These are phyloP conservation scores for Microcebus murinus DNA, from an alignment of 2,113 vertebrate genomes.

Conservation along the genomic window DNA sequence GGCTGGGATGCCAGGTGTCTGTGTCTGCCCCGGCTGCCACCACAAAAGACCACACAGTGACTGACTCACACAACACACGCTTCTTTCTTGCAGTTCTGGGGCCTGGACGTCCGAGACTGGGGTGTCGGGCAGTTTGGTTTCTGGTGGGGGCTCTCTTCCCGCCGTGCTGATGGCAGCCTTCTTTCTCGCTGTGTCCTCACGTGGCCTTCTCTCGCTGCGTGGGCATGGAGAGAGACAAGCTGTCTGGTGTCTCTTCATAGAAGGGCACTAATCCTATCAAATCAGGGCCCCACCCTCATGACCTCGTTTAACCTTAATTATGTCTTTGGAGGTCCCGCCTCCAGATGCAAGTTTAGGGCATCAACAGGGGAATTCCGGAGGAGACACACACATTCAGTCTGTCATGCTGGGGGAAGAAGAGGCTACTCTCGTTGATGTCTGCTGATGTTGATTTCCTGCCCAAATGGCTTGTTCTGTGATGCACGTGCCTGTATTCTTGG, in stretches of 20 bases:
- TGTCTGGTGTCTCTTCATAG: background rate
- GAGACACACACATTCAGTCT: fast-evolving
- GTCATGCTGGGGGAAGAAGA: fast-evolving
- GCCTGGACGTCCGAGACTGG: background rate
- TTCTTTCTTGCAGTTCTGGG: background rate
- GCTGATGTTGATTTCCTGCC: fast-evolving
- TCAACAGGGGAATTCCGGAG: fast-evolving
- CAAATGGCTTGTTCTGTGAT: background rate
- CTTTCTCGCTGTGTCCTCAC: background rate
- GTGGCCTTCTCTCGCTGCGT: background rate
- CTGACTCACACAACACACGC: background rate
- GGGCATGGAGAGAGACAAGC: background rate
- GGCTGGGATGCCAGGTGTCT: fast-evolving
- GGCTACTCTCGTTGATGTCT: fast-evolving
- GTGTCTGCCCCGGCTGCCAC: fast-evolving
- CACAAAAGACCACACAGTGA: fast-evolving
- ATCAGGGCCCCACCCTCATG: fast-evolving
- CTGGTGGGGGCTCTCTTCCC: background rate
- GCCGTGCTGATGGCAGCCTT: fast-evolving
- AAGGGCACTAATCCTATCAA: background rate
- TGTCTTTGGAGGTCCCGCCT: background rate
- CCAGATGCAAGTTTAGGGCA: background rate
- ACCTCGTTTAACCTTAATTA: background rate
- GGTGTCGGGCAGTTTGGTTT: fast-evolving
- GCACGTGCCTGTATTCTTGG: background rate